A percentile compares a stretch with the other conserved stretches of the same genome.
Conservation (phyloP, 2,113 vertebrate genomes). For the Calidris pygmaea region DNA sequence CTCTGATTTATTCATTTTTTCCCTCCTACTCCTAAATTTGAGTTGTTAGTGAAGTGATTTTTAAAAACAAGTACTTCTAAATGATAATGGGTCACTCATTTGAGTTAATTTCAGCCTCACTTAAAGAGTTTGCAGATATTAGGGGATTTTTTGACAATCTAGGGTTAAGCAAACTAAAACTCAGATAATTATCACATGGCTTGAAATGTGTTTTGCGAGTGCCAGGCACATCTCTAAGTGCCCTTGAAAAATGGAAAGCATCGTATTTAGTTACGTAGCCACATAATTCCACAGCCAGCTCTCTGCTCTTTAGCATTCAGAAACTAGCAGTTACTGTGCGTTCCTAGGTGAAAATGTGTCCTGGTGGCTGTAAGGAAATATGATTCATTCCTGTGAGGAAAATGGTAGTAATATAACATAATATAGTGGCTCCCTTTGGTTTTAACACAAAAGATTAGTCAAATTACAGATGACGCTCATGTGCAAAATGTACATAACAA, state of each 20-base stretch:
- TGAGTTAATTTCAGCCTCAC: background rate
- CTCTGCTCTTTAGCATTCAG: background rate
- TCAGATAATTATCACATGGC: background rate
- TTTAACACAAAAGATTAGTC: background rate
- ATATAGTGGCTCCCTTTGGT: background rate
- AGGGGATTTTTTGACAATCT: background rate
- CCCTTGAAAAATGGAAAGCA: background rate
- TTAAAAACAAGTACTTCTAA: background rate
- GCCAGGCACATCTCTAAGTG: background rate
- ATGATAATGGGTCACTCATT: background rate
- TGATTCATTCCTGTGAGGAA: background rate
- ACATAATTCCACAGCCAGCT: background rate
- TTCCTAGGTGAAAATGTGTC: background rate
- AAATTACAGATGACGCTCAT: background rate
- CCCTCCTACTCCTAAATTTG: background rate
- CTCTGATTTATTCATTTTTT: background rate
- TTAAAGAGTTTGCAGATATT: background rate
- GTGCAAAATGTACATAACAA: background rate
- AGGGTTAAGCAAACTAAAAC: background rate
- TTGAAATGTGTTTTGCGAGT: background rate
- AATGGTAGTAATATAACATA: background rate
- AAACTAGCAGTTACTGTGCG: background rate
- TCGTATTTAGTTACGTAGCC: background rate
- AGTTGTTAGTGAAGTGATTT: background rate
- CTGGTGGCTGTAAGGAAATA: background rate